Evolutionary conservation across 2,113 vertebrate genomes (phyloP).

Genomic region (Mustelus asterias): DNA sequence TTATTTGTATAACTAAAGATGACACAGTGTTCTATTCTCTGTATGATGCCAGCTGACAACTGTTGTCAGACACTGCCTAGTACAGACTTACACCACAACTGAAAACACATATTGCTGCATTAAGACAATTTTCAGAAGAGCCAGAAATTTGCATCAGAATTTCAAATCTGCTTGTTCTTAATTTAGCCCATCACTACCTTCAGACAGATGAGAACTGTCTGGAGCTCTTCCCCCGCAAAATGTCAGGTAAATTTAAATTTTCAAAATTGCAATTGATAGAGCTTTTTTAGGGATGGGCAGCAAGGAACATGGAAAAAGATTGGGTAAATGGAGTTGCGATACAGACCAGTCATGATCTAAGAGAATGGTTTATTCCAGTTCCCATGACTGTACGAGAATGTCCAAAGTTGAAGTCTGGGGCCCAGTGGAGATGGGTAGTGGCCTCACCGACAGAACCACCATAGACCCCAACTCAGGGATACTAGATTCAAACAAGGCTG

Average conservation of each 20-base stretch:
- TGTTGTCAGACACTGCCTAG: not conserved
- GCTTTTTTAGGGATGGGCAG: not conserved
- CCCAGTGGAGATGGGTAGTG: not conserved
- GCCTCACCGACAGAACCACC: too few relatives aligned
- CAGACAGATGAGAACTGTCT: not conserved
- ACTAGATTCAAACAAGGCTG: too few relatives aligned
- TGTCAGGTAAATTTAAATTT: not conserved
- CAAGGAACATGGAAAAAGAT: not conserved
- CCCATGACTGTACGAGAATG: not conserved
- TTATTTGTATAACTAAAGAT: not conserved
- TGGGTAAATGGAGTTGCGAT: not conserved
- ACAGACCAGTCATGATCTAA: not conserved
- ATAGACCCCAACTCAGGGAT: too few relatives aligned
- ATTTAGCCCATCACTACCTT: not conserved
- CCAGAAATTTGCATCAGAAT: not conserved
- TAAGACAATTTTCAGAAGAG: not conserved
- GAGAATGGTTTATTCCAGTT: not conserved
- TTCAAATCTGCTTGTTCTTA: not conserved
- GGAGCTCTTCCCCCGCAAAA: not conserved
- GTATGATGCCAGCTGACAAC: not conserved
- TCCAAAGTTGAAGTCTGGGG: not conserved
- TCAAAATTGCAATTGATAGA: not conserved
- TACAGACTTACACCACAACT: slow-evolving; percentile 1
- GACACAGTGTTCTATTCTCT: not conserved
- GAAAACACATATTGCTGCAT: not conserved